A percentile compares a stretch with the other conserved stretches of the same genome.
phyloP scores from a whole-genome alignment of 2,113 vertebrate species.

The Nycticebus coucang region DNA sequence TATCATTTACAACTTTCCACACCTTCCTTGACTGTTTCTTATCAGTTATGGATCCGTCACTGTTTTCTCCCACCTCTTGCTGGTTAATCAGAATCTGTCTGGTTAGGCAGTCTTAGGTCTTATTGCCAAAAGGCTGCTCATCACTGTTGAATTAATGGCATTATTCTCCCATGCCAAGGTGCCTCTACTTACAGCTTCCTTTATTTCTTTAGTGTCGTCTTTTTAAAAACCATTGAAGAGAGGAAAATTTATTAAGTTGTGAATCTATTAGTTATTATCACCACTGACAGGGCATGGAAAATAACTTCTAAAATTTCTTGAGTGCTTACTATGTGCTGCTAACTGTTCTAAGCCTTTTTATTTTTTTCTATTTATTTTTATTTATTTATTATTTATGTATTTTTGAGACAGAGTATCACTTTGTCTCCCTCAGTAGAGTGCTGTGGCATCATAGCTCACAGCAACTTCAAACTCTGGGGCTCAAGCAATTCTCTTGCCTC shows the following conservation, averaged over 20 bases:
- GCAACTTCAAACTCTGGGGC: too few species aligned
- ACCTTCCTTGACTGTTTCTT: slow-evolving; percentile 54
- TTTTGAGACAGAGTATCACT: not conserved
- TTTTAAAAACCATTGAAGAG: not conserved
- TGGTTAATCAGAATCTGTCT: slow-evolving; percentile 71
- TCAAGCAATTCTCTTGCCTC: too few species aligned
- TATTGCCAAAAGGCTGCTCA: slow-evolving; percentile 67
- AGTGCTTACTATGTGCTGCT: not conserved
- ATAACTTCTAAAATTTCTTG: slow-evolving; percentile 20
- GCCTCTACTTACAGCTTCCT: slow-evolving; percentile 54
- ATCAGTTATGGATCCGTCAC: slow-evolving; percentile 63
- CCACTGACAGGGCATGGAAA: slow-evolving; percentile 1
- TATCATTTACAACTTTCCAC: slow-evolving; percentile 39
- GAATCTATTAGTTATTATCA: slow-evolving; percentile 53
- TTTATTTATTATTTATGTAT: not conserved
- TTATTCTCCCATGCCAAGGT: slow-evolving; percentile 45
- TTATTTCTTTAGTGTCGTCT: slow-evolving; percentile 46
- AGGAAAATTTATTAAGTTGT: slow-evolving; percentile 48
- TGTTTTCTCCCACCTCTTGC: slow-evolving; percentile 68
- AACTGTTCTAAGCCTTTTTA: not conserved
- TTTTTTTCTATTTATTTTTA: not conserved
- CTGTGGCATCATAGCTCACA: too few species aligned
- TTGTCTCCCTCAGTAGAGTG: too few species aligned
- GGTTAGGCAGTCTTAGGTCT: not conserved
- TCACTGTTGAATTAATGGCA: slow-evolving; percentile 73